Conservation (phyloP, 2,888 invertebrate genomes). For the Hedychridium roseum region DNA sequence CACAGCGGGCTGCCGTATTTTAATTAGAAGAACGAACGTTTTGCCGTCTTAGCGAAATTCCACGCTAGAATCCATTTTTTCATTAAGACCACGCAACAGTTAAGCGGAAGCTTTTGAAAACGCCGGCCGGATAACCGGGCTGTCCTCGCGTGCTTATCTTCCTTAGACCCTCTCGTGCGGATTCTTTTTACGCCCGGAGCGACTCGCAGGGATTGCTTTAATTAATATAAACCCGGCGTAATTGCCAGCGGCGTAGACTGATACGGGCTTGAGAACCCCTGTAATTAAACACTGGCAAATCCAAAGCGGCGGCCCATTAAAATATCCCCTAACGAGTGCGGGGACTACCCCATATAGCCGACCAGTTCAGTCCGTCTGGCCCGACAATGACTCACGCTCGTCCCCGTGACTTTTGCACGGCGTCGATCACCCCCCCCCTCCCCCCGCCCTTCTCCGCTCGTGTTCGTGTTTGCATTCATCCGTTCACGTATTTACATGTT, state of each 20-base stretch:
- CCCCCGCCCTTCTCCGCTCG: not conserved
- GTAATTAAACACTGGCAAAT: conserved; percentile 54
- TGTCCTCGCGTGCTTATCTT: not conserved
- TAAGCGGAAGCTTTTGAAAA: too few relatives aligned
- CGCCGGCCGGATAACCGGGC: too few relatives aligned
- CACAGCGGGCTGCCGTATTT: too few relatives aligned
- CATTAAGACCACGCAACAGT: too few relatives aligned
- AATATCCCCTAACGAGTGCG: conserved; percentile 51
- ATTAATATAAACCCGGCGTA: too few relatives aligned
- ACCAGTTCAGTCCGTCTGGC: conserved; percentile 49
- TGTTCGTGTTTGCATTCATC: not conserved
- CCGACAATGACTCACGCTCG: conserved; percentile 50
- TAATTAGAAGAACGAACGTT: too few relatives aligned
- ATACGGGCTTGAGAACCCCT: conserved; percentile 39
- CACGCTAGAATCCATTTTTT: too few relatives aligned
- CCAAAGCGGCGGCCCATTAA: conserved; percentile 52
- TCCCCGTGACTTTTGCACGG: conserved; percentile 41
- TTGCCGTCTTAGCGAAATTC: too few relatives aligned
- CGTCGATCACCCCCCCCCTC: conserved; percentile 31
- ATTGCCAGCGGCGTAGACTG: conserved; percentile 4
- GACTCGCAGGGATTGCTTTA: too few relatives aligned
- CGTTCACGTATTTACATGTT: too few relatives aligned
- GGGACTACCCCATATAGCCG: conserved; percentile 36
- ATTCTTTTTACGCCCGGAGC: not conserved
- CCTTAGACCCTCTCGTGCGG: not conserved